Evolutionary conservation across 2,888 invertebrate genomes (phyloP).

Genomic region (Oxytorus armatus): DNA sequence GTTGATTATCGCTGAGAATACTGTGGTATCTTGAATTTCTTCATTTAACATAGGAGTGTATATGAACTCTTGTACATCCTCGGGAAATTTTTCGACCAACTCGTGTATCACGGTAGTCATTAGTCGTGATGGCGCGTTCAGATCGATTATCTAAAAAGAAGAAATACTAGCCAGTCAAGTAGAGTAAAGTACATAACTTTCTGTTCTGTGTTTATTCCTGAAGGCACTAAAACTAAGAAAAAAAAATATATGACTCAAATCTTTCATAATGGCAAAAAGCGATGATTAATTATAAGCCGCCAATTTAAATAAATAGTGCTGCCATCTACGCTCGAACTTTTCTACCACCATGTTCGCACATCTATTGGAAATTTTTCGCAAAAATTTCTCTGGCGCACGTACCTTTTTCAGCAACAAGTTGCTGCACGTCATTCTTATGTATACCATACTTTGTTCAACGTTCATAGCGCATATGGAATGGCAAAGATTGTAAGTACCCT

Average conservation of each 20-base stretch:
- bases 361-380: neutral
- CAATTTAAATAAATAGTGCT: too few species aligned
- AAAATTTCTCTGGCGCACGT: neutral
- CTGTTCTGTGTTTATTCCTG: too few species aligned
- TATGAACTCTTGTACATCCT: constrained; percentile 76
- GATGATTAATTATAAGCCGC: too few species aligned
- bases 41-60: constrained; percentile 74
- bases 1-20: constrained; percentile 61
- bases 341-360: neutral
- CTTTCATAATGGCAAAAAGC: too few species aligned
- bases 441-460: constrained; percentile 73
- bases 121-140: constrained; percentile 73
- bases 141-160: constrained; percentile 71
- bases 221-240: too few species aligned
- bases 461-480: constrained; percentile 72
- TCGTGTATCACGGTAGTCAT: constrained; percentile 71
- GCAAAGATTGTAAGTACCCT: constrained; percentile 76
- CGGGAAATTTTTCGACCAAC: constrained; percentile 75
- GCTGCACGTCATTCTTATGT: constrained; percentile 72
- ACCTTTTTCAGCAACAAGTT: constrained; percentile 78
- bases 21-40: constrained; percentile 73
- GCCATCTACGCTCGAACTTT: too few species aligned
- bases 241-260: too few species aligned
- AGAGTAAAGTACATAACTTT: too few species aligned
- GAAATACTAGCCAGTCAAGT: neutral